phyloP scores from a whole-genome alignment of 1,140 invertebrate species.

The Drosophila ogumai region DNA sequence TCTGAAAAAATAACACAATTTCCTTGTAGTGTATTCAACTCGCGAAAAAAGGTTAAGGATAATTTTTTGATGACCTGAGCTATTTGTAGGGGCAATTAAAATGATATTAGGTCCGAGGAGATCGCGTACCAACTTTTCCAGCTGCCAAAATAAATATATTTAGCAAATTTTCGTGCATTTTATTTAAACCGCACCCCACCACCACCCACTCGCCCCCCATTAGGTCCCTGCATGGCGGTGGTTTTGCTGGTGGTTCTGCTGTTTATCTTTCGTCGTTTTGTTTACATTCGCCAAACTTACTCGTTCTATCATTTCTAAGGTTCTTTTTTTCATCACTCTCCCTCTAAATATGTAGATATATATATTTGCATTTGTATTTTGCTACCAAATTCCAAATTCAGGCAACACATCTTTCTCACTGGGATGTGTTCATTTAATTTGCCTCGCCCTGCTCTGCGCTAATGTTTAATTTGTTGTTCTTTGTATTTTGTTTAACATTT shows the following conservation, averaged over 20 bases:
- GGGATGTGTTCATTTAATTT: constrained; percentile 49
- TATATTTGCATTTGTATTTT: no score
- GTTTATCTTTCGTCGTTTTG: constrained; percentile 80
- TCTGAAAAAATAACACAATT: background rate
- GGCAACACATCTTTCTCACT: constrained; percentile 14
- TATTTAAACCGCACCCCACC: constrained; percentile 12
- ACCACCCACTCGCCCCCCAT: background rate
- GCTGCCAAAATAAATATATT: constrained; percentile 23
- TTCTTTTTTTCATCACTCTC: constrained; percentile 5
- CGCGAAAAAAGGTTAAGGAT: background rate
- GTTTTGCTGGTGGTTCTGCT: constrained; percentile 69
- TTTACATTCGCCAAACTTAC: constrained; percentile 70
- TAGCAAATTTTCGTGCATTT: constrained; percentile 48
- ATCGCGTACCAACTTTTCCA: constrained; percentile 21
- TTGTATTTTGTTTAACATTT: constrained; percentile 80
- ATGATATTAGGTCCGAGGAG: constrained; percentile 32
- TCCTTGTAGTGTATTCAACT: background rate
- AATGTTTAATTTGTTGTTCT: constrained; percentile 75
- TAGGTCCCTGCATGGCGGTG: constrained; percentile 23
- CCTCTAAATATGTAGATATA: background rate
- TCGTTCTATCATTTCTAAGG: constrained; percentile 21
- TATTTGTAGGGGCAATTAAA: constrained; percentile 44
- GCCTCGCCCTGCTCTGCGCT: constrained; percentile 42
- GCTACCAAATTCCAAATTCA: constrained; percentile 32
- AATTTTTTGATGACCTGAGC: background rate